A percentile compares a stretch with the other conserved stretches of the same genome.
Conservation (phyloP, 2,113 vertebrate genomes). For the Cyanoderma ruficeps region DNA sequence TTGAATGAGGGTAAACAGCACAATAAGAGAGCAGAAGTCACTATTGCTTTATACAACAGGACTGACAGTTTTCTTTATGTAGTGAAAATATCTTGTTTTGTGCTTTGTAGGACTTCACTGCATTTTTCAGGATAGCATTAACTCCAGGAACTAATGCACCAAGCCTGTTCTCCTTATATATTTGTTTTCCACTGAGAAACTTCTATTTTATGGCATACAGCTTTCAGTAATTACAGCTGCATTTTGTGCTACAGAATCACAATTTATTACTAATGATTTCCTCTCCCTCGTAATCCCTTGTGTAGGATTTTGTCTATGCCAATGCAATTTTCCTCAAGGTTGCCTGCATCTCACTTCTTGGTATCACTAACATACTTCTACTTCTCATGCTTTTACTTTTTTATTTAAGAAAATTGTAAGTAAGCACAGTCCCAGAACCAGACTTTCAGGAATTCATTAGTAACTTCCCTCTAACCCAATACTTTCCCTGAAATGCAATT, state of each 20-base stretch:
- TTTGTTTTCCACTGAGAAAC: background rate
- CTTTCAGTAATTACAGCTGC: background rate
- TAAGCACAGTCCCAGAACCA: background rate
- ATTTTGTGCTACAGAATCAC: background rate
- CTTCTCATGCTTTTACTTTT: background rate
- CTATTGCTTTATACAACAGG: background rate
- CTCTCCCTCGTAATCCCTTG: background rate
- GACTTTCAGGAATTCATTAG: background rate
- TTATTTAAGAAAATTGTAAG: background rate
- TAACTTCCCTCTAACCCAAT: background rate
- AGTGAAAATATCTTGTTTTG: background rate
- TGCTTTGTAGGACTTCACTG: background rate
- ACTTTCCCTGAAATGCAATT: background rate
- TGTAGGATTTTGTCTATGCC: background rate
- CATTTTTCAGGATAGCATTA: background rate
- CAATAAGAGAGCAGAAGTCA: background rate
- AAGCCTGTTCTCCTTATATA: background rate
- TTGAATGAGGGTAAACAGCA: background rate
- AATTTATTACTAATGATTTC: background rate
- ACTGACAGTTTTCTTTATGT: background rate
- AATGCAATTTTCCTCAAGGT: background rate
- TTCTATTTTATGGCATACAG: background rate
- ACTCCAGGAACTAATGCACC: background rate
- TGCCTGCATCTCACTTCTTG: background rate
- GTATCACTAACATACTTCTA: background rate